Evolutionary conservation across 1,140 invertebrate species (phyloP).

Genomic region (Sycobia sp.): DNA sequence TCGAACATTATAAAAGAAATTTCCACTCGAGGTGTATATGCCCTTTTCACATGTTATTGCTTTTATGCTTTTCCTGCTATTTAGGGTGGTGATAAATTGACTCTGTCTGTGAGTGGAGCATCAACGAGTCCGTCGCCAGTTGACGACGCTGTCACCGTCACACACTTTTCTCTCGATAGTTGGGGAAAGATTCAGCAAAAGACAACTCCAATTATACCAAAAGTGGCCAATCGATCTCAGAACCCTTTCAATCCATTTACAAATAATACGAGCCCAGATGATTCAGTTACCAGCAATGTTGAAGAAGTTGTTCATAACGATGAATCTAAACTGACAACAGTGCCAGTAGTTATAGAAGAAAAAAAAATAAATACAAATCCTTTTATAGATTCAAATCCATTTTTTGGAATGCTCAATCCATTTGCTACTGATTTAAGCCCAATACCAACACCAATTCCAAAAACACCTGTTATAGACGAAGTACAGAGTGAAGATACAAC

Average conservation of each 20-base stretch:
- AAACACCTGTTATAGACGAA: slow-evolving; percentile 1
- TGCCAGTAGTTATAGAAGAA: slow-evolving; percentile 50
- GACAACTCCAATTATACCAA: slow-evolving; percentile 55
- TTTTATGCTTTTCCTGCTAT: slow-evolving; percentile 49
- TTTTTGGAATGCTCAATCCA: slow-evolving; percentile 57
- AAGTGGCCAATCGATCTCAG: slow-evolving; percentile 53
- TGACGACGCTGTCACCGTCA: slow-evolving; percentile 58
- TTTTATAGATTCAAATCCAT: slow-evolving; percentile 65
- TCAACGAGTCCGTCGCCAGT: slow-evolving; percentile 44
- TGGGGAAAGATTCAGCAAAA: slow-evolving; percentile 60
- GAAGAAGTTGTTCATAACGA: slow-evolving; percentile 32
- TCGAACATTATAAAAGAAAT: neutral
- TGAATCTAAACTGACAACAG: slow-evolving; percentile 32
- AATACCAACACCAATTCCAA: slow-evolving; percentile 1
- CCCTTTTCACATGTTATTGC: slow-evolving; percentile 39
- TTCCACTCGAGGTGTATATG: slow-evolving; percentile 25
- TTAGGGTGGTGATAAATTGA: slow-evolving; percentile 78
- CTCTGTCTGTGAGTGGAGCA: slow-evolving; percentile 66
- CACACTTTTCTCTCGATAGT: slow-evolving; percentile 59
- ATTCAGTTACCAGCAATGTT: slow-evolving; percentile 15
- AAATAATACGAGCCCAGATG: slow-evolving; percentile 30
- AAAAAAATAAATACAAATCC: slow-evolving; percentile 62
- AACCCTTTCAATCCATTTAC: slow-evolving; percentile 60
- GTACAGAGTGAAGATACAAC: slow-evolving; percentile 6
- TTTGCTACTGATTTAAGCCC: slow-evolving; percentile 43